phyloP scores from a whole-genome alignment of 2,797 vertebrate species.

The Sarcophilus harrisii region DNA sequence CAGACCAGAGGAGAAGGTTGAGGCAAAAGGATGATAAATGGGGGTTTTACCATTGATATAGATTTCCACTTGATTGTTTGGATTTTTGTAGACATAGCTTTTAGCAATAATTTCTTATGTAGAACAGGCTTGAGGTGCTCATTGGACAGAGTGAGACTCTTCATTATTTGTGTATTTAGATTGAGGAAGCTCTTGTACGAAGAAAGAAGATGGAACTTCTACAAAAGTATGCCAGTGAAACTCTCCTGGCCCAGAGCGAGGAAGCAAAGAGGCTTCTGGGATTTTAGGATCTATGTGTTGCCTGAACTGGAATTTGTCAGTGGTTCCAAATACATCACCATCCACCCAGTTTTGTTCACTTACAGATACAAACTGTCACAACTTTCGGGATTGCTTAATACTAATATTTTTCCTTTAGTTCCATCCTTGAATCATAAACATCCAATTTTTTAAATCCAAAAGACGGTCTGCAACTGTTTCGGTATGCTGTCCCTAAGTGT shows the following conservation, averaged over 20 bases:
- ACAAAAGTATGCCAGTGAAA: slow-evolving; percentile 96
- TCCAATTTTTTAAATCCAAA: not conserved
- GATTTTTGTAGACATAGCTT: not conserved
- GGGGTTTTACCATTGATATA: not conserved
- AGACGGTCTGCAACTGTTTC: not conserved
- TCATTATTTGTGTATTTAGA: slow-evolving; percentile 83
- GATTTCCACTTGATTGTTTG: not conserved
- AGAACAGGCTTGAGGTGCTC: not conserved
- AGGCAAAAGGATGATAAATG: not conserved
- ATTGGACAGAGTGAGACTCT: not conserved
- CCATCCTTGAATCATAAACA: not conserved
- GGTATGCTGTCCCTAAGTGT: not conserved
- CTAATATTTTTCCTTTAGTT: not conserved
- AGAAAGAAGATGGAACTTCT: slow-evolving; percentile 98
- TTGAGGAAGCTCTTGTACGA: slow-evolving; percentile 95
- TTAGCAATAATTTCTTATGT: not conserved
- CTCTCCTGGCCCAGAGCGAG: slow-evolving; percentile 95
- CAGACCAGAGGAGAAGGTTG: not conserved
- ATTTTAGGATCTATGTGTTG: slow-evolving; percentile 80
- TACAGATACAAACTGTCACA: not conserved
- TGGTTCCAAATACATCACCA: not conserved
- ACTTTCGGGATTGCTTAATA: not conserved
- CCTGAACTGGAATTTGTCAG: not conserved
- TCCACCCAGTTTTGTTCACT: not conserved
- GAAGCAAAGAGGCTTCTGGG: slow-evolving; percentile 94